phyloP scores from a whole-genome alignment of 2,888 invertebrate species.

The Pyrgus malvae region DNA sequence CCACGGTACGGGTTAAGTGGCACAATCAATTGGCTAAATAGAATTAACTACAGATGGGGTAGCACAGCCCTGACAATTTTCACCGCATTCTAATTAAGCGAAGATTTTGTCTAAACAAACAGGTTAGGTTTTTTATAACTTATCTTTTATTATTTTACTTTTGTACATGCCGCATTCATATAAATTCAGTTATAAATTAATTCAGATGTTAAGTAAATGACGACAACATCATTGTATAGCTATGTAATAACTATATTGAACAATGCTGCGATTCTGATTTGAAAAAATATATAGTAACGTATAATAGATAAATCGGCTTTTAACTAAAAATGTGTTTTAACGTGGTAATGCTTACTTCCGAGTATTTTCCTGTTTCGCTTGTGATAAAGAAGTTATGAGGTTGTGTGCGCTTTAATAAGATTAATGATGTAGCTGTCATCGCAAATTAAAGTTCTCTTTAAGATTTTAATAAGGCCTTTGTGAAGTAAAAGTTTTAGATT shows the following conservation, averaged over 20 bases:
- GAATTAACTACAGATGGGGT: constrained; percentile 53
- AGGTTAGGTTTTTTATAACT: not conserved
- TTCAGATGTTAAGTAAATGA: too few species aligned
- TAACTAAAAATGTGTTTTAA: constrained; percentile 12
- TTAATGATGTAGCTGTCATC: constrained; percentile 69
- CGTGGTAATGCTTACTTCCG: constrained; percentile 38
- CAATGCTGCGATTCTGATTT: too few species aligned
- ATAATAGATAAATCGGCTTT: too few species aligned
- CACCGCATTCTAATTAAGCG: constrained; percentile 41
- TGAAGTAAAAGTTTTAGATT: constrained; percentile 58
- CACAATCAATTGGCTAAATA: constrained; percentile 61
- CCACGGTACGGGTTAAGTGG: constrained; percentile 56
- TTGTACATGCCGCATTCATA: not conserved
- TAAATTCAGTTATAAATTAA: not conserved
- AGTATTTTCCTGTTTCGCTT: constrained; percentile 37
- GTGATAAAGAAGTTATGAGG: constrained; percentile 44
- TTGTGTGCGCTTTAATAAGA: constrained; percentile 56
- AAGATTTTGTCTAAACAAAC: constrained; percentile 18
- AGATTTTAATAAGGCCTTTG: constrained; percentile 71
- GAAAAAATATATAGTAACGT: too few species aligned
- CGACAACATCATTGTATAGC: too few species aligned
- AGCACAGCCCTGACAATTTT: constrained; percentile 44
- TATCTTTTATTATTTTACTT: not conserved
- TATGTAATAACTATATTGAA: too few species aligned
- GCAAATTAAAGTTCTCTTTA: constrained; percentile 68